Percentiles rank a stretch among this genome's conserved stretches.
phyloP scores from a whole-genome alignment of 2,113 vertebrate species.

The Blennius ocellaris region DNA sequence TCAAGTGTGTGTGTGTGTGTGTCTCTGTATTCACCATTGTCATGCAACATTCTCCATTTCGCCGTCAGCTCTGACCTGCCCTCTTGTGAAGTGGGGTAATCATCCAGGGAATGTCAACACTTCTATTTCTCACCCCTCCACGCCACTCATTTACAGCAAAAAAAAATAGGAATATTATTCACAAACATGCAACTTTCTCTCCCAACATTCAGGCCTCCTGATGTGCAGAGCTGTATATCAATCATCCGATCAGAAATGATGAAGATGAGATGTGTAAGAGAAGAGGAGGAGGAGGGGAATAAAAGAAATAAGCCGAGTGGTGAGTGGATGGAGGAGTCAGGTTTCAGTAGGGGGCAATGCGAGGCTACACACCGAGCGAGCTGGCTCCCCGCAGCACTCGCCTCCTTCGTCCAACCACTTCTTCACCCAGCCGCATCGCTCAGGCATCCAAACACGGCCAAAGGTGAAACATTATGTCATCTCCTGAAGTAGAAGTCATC shows the following conservation, averaged over 20 bases:
- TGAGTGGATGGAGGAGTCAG: conserved; percentile 65
- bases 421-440: conserved; percentile 22
- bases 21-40: too few species aligned
- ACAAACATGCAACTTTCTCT: too few species aligned
- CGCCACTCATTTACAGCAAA: too few species aligned
- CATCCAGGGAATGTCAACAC: too few species aligned
- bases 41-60: too few species aligned
- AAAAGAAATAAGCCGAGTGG: conserved; percentile 29
- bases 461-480: not conserved
- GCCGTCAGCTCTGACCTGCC: too few species aligned
- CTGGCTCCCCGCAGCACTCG: conserved; percentile 21
- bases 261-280: not conserved
- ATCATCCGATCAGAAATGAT: conserved; percentile 19
- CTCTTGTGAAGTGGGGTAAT: too few species aligned
- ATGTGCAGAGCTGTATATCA: conserved; percentile 19
- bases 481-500: too few species aligned
- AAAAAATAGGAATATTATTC: too few species aligned
- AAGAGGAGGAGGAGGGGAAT: not conserved
- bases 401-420: not conserved
- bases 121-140: too few species aligned
- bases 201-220: not conserved
- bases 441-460: too few species aligned
- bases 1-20: too few species aligned
- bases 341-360: conserved; percentile 86
- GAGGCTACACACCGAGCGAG: conserved; percentile 69